A percentile compares a stretch with the other conserved stretches of the same genome.
These are phyloP conservation scores for Synanthedon formicaeformis DNA, from an alignment of 2,888 invertebrate species.

Conservation along the genomic window DNA sequence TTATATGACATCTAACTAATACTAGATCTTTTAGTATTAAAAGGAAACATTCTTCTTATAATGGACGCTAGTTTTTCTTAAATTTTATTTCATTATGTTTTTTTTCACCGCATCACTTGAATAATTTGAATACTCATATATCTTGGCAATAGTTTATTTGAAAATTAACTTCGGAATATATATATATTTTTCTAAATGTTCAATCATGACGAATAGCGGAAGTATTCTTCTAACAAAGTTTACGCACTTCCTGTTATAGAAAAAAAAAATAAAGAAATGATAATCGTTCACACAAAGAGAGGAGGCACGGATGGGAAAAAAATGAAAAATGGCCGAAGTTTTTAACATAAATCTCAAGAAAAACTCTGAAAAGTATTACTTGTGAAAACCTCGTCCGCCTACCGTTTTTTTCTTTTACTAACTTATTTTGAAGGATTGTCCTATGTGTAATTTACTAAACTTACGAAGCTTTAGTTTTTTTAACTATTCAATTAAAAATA, in stretches of 20 bases:
- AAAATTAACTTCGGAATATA: too few relatives aligned
- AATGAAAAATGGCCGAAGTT: conserved; percentile 64
- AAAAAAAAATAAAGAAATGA: conserved; percentile 43
- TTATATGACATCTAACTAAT: too few relatives aligned
- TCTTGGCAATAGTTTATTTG: too few relatives aligned
- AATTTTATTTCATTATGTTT: too few relatives aligned
- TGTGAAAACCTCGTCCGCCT: conserved; percentile 32
- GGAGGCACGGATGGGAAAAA: conserved; percentile 28
- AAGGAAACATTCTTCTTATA: too few relatives aligned
- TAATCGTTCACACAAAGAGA: conserved; percentile 58
- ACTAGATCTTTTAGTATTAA: too few relatives aligned
- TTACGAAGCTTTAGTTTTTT: too few relatives aligned
- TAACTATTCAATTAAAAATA: too few relatives aligned
- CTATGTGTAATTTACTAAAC: background rate
- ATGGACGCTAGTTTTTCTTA: too few relatives aligned
- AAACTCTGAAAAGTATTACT: conserved; percentile 57
- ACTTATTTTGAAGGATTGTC: conserved; percentile 19
- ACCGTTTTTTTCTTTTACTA: conserved; percentile 21
- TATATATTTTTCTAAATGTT: too few relatives aligned
- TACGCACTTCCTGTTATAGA: background rate
- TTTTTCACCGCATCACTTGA: too few relatives aligned
- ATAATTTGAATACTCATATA: too few relatives aligned
- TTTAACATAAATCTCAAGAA: conserved; percentile 61
- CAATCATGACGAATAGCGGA: background rate
- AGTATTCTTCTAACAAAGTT: background rate